Conservation (phyloP, 2,888 invertebrate genomes). For the Drosophila melanocephala region DNA sequence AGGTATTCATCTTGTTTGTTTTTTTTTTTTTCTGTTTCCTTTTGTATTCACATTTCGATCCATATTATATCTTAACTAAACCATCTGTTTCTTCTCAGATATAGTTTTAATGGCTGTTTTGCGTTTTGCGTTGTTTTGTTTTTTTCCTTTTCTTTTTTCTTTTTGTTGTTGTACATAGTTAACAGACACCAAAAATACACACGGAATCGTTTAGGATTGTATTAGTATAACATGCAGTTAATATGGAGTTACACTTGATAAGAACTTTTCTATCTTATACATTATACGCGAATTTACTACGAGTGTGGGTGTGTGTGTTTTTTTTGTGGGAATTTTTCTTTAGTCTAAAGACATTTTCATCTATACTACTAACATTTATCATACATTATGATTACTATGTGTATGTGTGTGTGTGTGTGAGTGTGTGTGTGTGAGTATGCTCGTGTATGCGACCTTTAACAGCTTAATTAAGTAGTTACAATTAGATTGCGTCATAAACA, state of each 20-base stretch:
- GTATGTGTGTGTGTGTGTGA: constrained; percentile 16
- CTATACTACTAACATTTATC: constrained; percentile 52
- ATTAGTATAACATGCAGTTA: constrained; percentile 48
- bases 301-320: constrained; percentile 2
- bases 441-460: constrained; percentile 53
- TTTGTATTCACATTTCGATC: constrained; percentile 24
- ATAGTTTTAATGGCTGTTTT: constrained; percentile 25
- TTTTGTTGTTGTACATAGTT: constrained; percentile 51
- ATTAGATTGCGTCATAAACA: constrained; percentile 69
- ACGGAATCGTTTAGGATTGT: constrained; percentile 44
- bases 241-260: constrained; percentile 39
- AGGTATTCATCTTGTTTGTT: constrained; percentile 48
- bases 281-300: constrained; percentile 16
- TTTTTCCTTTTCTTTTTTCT: constrained; percentile 19
- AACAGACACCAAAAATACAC: constrained; percentile 71
- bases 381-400: constrained; percentile 29
- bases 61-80: constrained; percentile 18
- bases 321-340: constrained; percentile 5
- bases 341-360: constrained; percentile 40
- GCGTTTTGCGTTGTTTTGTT: constrained; percentile 11
- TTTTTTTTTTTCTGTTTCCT: constrained; percentile 16
- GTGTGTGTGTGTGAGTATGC: constrained; percentile 9
- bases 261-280: constrained; percentile 35
- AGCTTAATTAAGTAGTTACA: constrained; percentile 56
- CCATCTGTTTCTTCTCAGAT: constrained; percentile 12